Percentiles rank a stretch among this genome's conserved stretches.
Conservation (phyloP, 2,797 vertebrate species). For the Podargus strigoides region DNA sequence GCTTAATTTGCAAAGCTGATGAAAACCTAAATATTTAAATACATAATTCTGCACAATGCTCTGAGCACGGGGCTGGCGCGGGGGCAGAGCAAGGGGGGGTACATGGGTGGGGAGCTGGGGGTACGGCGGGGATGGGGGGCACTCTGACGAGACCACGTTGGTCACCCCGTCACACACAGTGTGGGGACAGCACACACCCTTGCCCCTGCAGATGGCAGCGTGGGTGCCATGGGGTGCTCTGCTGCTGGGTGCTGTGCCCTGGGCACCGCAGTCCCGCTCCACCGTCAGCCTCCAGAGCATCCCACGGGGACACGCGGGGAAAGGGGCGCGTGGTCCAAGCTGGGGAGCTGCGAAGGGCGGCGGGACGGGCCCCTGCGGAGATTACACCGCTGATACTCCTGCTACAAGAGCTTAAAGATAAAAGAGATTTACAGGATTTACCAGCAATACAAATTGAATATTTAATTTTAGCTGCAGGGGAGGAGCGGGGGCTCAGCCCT, state of each 20-base stretch:
- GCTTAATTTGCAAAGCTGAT: conserved; percentile 78
- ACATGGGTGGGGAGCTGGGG: rapidly evolving
- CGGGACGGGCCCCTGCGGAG: neutral
- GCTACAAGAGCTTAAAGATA: conserved; percentile 47
- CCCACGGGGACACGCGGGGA: neutral
- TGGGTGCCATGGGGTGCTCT: neutral
- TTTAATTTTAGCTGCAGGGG: conserved; percentile 54
- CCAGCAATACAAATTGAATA: conserved; percentile 47
- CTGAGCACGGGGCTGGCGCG: rapidly evolving
- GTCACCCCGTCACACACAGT: neutral
- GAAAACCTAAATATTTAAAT: conserved; percentile 81
- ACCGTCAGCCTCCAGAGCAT: neutral
- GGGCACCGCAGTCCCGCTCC: rapidly evolving
- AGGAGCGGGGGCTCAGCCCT: neutral
- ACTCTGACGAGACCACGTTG: neutral
- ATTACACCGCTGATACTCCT: conserved; percentile 7
- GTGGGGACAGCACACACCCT: rapidly evolving
- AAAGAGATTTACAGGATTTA: conserved; percentile 63
- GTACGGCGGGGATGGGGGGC: rapidly evolving
- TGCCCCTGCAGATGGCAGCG: rapidly evolving
- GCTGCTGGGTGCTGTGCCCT: neutral
- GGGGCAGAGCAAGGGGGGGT: neutral
- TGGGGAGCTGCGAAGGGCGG: neutral
- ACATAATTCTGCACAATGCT: conserved; percentile 72
- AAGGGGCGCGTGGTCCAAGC: rapidly evolving